A percentile compares a stretch with the other conserved stretches of the same genome.
phyloP scores from a whole-genome alignment of 2,888 invertebrate genomes.

The Marronus borbonicus region DNA sequence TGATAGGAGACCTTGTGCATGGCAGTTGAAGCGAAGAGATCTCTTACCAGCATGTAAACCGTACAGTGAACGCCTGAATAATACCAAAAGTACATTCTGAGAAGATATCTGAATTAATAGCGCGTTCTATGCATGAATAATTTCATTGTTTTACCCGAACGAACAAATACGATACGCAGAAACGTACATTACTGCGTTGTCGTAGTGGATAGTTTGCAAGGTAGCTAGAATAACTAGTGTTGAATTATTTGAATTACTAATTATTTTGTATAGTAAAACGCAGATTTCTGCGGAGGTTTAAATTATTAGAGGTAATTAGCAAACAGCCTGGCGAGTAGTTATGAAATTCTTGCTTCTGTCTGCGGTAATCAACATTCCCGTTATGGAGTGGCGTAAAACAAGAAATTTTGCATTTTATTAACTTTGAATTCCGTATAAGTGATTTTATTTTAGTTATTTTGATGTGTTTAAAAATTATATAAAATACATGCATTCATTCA shows the following conservation, averaged over 20 bases:
- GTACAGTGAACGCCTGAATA: constrained; percentile 17
- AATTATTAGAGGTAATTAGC: constrained; percentile 3
- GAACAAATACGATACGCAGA: neutral
- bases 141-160: constrained; percentile 32
- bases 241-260: constrained; percentile 2
- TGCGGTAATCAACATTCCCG: constrained; percentile 8
- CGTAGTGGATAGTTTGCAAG: too few relatives aligned
- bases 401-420: neutral
- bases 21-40: constrained; percentile 31
- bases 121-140: constrained; percentile 23
- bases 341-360: neutral
- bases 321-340: neutral
- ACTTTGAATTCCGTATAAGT: neutral
- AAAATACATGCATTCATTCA: too few relatives aligned
- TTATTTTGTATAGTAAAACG: constrained; percentile 3
- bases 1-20: constrained; percentile 11
- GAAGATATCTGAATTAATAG: constrained; percentile 32
- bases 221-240: neutral
- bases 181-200: neutral
- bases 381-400: neutral
- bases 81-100: constrained; percentile 33
- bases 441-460: neutral
- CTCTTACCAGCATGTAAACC: constrained; percentile 2
- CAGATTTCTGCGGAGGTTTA: neutral
- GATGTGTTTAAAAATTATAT: too few relatives aligned